A percentile compares a stretch with the other conserved stretches of the same genome.
Conservation (phyloP, 2,113 vertebrate genomes). For the Heloderma charlesbogerti region DNA sequence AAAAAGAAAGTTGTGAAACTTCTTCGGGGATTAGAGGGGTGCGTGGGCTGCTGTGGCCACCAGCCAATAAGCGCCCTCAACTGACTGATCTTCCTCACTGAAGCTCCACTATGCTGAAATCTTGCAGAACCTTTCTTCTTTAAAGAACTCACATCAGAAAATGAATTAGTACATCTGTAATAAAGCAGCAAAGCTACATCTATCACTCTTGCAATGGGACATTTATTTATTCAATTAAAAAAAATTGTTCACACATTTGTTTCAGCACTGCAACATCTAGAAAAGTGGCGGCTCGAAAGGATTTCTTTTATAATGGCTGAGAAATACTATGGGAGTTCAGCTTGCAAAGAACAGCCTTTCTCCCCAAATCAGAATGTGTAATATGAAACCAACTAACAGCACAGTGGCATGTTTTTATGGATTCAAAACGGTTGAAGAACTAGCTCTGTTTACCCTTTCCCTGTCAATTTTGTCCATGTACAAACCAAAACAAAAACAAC, state of each 20-base stretch:
- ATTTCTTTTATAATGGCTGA: slow-evolving; percentile 66
- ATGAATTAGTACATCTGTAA: neutral
- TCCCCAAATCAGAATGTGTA: slow-evolving; percentile 70
- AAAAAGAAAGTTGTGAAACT: neutral
- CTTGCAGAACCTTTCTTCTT: neutral
- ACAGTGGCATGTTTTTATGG: slow-evolving; percentile 67
- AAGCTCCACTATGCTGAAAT: no score
- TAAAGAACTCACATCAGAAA: neutral
- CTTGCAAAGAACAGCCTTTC: slow-evolving; percentile 67
- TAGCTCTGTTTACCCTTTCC: slow-evolving; percentile 69
- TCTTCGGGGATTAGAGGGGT: neutral
- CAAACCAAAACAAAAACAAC: slow-evolving; percentile 34
- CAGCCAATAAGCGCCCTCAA: neutral
- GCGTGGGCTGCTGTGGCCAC: neutral
- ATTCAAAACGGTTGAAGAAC: slow-evolving; percentile 73
- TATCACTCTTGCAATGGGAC: neutral
- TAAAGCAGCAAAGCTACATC: neutral
- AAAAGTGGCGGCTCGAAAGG: slow-evolving; percentile 27
- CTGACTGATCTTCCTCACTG: no score
- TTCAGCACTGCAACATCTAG: slow-evolving; percentile 48
- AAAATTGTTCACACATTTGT: neutral
- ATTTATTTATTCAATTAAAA: neutral
- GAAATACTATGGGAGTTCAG: slow-evolving; percentile 67
- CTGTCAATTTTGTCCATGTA: slow-evolving; percentile 47
- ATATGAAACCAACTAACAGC: slow-evolving; percentile 70